Evolutionary conservation across 2,888 invertebrate species (phyloP), one percentile per base, ranked within the genome.

Genomic region (Rhopalosiphum nymphaeae): DNA sequence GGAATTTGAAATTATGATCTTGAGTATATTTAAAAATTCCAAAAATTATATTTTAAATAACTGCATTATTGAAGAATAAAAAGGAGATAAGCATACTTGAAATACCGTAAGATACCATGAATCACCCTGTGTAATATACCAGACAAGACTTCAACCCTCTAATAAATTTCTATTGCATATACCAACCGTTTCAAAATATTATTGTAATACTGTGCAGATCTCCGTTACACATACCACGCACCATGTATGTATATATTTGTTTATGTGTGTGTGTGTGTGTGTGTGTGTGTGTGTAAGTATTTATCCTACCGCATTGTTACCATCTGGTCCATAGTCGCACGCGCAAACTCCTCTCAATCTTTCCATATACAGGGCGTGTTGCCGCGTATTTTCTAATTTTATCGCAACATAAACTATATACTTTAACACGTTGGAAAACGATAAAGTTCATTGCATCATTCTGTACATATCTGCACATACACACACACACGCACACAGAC

Each of bases 101-200:
- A 53, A 21, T 53, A 53, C 21, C 3, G 21, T 21, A 0, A 53
- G 53, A 53, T 53, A 3, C 53, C 21, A 21, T 53, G 21, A 21
- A 53, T 21, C 53, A 53, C 53, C 5, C 53, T 53, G 53, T 53
- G 21, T 36, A 36, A 67, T 67, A 67, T 36, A 16, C 67, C 46
- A 44, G 44, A 85, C 85, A 11, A 46, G 7, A 10, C 11, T 85
- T 53, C 91, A 42, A 91, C 91, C 86, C 91, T 61, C 46, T 7
- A 26, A 92, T 92, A 92, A 92, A 92, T 87, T 61, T 87, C 86
- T 92, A 92, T 92, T 36, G 86, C 21, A 42, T 26, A 57, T 36
- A 91, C 56, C 85, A 61, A 91, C 56, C 85, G 86, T 87, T 92
- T 57, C 86, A 57, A 92, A 92, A 92, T 92, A 87, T 91, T 91